A percentile compares a stretch with the other conserved stretches of the same genome.
Conservation (phyloP, 2,888 invertebrate species). For the Lucinisca nassula region DNA sequence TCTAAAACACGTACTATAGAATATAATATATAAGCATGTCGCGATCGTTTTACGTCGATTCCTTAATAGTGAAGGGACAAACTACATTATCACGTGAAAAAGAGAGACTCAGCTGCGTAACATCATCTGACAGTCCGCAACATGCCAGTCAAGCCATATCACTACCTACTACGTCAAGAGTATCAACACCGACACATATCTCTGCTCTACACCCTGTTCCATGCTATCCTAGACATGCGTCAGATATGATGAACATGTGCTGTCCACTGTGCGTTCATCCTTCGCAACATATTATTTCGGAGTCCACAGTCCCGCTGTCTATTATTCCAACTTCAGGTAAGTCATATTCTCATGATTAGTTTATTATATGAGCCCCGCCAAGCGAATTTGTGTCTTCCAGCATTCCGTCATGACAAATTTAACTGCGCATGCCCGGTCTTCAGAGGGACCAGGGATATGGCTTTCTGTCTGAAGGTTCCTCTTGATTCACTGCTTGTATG, state of each 20-base stretch:
- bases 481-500: too few species aligned
- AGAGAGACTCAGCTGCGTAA: constrained; percentile 31
- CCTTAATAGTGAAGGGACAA: constrained; percentile 84
- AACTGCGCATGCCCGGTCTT: too few species aligned
- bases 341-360: too few species aligned
- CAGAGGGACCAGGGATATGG: too few species aligned
- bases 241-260: constrained; percentile 81
- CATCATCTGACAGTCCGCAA: constrained; percentile 44
- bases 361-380: too few species aligned
- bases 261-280: constrained; percentile 83
- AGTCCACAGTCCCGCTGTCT: background rate
- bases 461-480: too few species aligned
- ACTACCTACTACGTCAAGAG: constrained; percentile 48
- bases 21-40: constrained; percentile 78
- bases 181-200: constrained; percentile 52
- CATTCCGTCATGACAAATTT: too few species aligned
- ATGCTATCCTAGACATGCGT: constrained; percentile 81
- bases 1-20: too few species aligned
- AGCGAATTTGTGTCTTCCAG: too few species aligned
- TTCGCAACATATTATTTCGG: constrained; percentile 49
- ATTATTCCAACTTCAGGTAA: constrained; percentile 6
- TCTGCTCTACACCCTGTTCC: constrained; percentile 68
- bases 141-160: constrained; percentile 48
- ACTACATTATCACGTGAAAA: constrained; percentile 28
- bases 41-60: constrained; percentile 87